Evolutionary conservation across 1,140 invertebrate species (phyloP).

Genomic region (Aphis gossypii): DNA sequence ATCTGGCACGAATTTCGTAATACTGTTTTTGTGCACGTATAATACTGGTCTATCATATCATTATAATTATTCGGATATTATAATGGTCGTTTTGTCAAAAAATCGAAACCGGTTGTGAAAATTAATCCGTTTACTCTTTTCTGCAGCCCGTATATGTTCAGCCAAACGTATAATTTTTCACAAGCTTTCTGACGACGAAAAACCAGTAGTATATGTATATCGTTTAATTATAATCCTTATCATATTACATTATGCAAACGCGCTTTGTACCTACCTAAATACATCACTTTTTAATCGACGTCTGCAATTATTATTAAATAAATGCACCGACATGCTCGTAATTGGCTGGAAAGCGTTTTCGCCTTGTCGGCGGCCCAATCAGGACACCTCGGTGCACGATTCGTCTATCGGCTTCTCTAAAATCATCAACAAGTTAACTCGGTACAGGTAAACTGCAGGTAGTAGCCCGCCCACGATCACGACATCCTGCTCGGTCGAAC

Average conservation of each 20-base stretch:
- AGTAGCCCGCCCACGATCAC: slow-evolving; percentile 40
- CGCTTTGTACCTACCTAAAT: neutral
- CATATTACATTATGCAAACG: neutral
- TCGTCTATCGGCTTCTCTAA: neutral
- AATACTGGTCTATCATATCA: neutral
- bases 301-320: neutral
- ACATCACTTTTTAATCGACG: neutral
- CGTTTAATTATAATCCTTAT: neutral
- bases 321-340: neutral
- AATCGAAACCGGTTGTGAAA: neutral
- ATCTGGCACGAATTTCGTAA: neutral
- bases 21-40: neutral
- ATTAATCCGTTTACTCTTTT: neutral
- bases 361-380: neutral
- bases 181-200: neutral
- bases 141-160: no score
- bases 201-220: neutral
- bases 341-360: slow-evolving; percentile 23
- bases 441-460: neutral
- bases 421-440: slow-evolving; percentile 24
- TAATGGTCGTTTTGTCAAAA: neutral
- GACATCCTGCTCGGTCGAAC: neutral
- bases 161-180: neutral
- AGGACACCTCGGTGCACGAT: slow-evolving; percentile 21
- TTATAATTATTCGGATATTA: neutral